A percentile compares a stretch with the other conserved stretches of the same genome.
Evolutionary conservation across 2,888 invertebrate species (phyloP).

Genomic region (Acleris sparsana): DNA sequence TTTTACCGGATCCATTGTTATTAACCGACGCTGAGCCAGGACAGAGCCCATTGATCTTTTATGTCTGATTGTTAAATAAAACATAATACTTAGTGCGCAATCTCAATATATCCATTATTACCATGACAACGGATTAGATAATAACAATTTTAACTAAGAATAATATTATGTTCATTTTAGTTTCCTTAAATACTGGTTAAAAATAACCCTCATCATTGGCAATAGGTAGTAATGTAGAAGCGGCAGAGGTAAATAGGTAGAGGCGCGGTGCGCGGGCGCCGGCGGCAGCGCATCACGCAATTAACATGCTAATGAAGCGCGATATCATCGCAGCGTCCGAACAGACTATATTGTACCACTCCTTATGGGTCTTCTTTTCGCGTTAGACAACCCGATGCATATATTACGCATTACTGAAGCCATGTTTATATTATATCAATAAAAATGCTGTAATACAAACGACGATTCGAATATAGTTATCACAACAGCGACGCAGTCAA

Average conservation of each 20-base stretch:
- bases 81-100: too few relatives aligned
- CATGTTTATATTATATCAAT: constrained; percentile 29
- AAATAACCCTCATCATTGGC: background rate
- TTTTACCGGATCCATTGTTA: constrained; percentile 11
- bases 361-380: constrained; percentile 60
- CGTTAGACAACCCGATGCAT: constrained; percentile 59
- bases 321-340: constrained; percentile 78
- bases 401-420: constrained; percentile 45
- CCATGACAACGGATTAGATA: too few relatives aligned
- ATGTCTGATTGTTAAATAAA: too few relatives aligned
- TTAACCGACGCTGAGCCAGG: too few relatives aligned
- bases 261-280: constrained; percentile 43
- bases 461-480: constrained; percentile 15
- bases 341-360: constrained; percentile 70
- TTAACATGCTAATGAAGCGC: constrained; percentile 81
- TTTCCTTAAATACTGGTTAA: background rate
- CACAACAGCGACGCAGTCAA: background rate
- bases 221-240: constrained; percentile 13
- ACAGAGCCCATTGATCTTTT: too few relatives aligned
- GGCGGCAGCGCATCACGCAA: constrained; percentile 62
- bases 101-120: too few relatives aligned
- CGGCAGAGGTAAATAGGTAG: constrained; percentile 25
- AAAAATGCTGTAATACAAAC: constrained; percentile 12
- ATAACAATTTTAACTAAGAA: too few relatives aligned
- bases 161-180: too few relatives aligned